Evolutionary conservation across 2,113 vertebrate species (phyloP).

Genomic region (Leptocoma aspasia): DNA sequence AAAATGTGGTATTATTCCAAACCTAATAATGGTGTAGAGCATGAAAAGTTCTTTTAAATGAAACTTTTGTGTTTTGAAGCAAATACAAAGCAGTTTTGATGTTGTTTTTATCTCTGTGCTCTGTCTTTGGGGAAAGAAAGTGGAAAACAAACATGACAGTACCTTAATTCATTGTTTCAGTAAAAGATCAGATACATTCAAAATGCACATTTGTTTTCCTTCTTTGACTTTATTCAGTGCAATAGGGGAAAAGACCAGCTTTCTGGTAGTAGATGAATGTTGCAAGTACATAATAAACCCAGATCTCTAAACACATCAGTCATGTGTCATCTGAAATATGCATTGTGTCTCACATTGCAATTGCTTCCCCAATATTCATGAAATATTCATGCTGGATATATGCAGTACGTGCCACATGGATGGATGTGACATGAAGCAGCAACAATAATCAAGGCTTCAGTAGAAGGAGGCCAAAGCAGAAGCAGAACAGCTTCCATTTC

Average conservation of each 20-base stretch:
- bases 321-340: conserved; percentile 49
- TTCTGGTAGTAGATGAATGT: conserved; percentile 43
- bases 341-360: conserved; percentile 16
- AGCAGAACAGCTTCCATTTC: background rate
- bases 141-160: conserved; percentile 49
- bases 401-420: background rate
- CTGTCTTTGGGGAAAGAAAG: conserved; percentile 24
- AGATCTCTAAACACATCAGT: conserved; percentile 57
- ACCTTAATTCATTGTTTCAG: conserved; percentile 59
- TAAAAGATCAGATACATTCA: conserved; percentile 44
- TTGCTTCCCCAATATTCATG: conserved; percentile 37
- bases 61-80: background rate
- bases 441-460: background rate
- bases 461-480: background rate
- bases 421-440: background rate
- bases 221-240: conserved; percentile 12
- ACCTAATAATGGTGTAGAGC: background rate
- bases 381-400: conserved; percentile 40
- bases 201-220: conserved; percentile 54
- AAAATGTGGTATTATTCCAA: background rate
- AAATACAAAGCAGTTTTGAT: background rate
- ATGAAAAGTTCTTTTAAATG: background rate
- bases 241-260: conserved; percentile 13
- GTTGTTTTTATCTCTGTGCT: conserved; percentile 1
- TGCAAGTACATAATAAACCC: conserved; percentile 48